phyloP scores from a whole-genome alignment of 2,797 vertebrate genomes.

The Schizopygopsis pylzovi region DNA sequence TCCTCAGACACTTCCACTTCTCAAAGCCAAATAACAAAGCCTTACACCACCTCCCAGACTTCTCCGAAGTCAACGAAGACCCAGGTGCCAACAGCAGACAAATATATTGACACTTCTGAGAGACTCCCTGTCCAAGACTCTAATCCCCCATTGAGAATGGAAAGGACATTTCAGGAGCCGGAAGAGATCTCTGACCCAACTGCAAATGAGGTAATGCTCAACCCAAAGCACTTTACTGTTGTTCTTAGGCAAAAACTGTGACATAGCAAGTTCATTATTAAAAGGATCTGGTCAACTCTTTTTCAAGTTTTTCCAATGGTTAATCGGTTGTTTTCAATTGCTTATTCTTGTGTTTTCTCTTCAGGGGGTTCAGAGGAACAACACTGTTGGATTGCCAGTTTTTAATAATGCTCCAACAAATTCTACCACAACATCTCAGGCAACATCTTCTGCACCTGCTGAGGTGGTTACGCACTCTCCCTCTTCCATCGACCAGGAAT shows the following conservation, averaged over 20 bases:
- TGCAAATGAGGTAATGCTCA: constrained; percentile 64
- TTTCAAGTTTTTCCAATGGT: not conserved
- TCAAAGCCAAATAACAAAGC: not conserved
- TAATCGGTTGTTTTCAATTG: not conserved
- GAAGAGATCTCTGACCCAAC: constrained; percentile 65
- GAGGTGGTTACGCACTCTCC: not conserved
- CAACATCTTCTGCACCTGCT: constrained; percentile 33
- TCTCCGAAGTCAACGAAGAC: constrained; percentile 11
- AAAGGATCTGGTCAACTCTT: not conserved
- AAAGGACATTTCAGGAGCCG: constrained; percentile 53
- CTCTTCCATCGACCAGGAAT: constrained; percentile 35
- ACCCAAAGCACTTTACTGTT: not conserved
- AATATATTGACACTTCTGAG: not conserved
- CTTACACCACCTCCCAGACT: constrained; percentile 26
- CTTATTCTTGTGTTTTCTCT: constrained; percentile 43
- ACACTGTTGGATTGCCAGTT: not conserved
- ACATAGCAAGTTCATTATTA: not conserved
- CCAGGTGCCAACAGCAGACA: not conserved
- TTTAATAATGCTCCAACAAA: constrained; percentile 1
- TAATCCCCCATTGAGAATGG: constrained; percentile 7
- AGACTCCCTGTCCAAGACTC: constrained; percentile 55
- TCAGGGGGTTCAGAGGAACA: constrained; percentile 32
- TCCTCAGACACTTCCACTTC: not conserved
- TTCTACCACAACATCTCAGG: constrained; percentile 19
- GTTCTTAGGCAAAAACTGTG: not conserved